These are phyloP conservation scores for Philantomba maxwellii DNA, from an alignment of 2,113 vertebrate genomes.

Conservation along the genomic window DNA sequence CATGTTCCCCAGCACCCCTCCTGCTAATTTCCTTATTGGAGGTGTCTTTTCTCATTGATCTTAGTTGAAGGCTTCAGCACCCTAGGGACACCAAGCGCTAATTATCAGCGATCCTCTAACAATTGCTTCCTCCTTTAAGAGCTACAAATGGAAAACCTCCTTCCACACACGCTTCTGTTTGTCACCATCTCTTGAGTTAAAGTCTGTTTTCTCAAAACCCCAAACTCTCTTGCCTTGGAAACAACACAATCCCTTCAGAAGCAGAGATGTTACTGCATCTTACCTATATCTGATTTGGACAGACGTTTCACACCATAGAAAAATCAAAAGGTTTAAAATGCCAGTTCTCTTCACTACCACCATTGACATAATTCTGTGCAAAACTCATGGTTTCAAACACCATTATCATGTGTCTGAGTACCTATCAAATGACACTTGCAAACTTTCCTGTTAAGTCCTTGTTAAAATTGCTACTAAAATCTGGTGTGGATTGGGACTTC, in stretches of 20 bases:
- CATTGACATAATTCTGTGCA: accelerated
- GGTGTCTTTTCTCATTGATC: neutral
- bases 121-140: neutral
- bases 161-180: neutral
- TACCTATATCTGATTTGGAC: accelerated
- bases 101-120: neutral
- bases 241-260: accelerated
- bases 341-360: neutral
- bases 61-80: neutral
- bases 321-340: neutral
- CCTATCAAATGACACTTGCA: neutral
- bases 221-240: neutral
- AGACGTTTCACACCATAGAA: neutral
- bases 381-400: neutral
- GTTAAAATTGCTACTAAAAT: neutral
- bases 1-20: neutral
- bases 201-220: neutral
- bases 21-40: neutral
- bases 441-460: neutral
- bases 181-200: neutral
- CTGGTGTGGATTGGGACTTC: neutral
- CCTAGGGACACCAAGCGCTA: neutral
- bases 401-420: neutral
- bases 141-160: neutral
- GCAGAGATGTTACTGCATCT: neutral